Evolutionary conservation across 2,797 vertebrate species (phyloP).

Genomic region (Acanthurus leucopareius): DNA sequence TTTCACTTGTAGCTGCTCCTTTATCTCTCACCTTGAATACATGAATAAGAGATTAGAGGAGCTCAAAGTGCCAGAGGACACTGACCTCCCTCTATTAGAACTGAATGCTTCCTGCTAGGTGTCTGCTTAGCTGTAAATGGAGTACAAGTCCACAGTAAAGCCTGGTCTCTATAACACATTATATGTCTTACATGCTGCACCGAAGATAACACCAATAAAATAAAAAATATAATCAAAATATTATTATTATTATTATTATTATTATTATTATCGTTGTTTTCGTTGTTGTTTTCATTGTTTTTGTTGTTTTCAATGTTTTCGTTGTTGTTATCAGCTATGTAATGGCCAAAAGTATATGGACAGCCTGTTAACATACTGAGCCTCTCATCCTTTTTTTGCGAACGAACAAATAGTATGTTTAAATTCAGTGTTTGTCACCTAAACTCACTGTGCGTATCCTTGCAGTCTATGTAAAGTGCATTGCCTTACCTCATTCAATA

Average conservation of each 20-base stretch:
- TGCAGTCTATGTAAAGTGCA: background rate
- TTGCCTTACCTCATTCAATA: too few relatives aligned
- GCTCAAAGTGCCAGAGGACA: slow-evolving; percentile 54
- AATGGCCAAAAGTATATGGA: background rate
- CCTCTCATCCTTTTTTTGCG: background rate
- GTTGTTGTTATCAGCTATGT: too few relatives aligned
- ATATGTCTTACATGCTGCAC: background rate
- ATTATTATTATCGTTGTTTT: background rate
- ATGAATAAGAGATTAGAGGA: slow-evolving; percentile 70
- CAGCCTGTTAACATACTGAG: background rate
- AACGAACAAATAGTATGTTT: background rate
- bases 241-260: background rate
- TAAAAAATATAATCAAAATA: background rate
- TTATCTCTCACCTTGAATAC: slow-evolving; percentile 55
- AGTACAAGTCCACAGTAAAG: slow-evolving; percentile 36
- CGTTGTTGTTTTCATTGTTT: too few relatives aligned
- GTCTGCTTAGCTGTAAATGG: slow-evolving; percentile 43
- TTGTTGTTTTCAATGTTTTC: background rate
- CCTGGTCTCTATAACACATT: slow-evolving; percentile 5
- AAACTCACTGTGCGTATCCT: background rate
- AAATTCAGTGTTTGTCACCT: background rate
- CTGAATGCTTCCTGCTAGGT: slow-evolving; percentile 31
- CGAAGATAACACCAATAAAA: background rate
- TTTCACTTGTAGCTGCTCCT: slow-evolving; percentile 44
- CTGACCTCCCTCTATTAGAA: slow-evolving; percentile 34